Percentiles rank a stretch among this genome's conserved stretches.
Conservation (phyloP, 2,113 vertebrate genomes). For the Gymnogyps californianus region DNA sequence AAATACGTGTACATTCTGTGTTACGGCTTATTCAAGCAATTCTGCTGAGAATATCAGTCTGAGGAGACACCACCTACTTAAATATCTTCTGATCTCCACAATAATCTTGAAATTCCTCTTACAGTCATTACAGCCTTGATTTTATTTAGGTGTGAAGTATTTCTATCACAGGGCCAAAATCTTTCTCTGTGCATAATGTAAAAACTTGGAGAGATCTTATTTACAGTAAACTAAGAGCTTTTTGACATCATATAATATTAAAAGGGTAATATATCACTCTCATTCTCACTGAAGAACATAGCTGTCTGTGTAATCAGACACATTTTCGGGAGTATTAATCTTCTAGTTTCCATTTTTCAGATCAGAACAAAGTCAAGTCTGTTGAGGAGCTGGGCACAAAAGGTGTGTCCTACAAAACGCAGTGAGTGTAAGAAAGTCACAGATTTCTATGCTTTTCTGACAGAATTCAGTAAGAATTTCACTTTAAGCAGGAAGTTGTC, state of each 20-base stretch:
- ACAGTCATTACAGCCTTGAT: neutral
- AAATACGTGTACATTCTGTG: neutral
- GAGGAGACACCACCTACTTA: neutral
- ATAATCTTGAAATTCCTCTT: neutral
- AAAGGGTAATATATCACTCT: neutral
- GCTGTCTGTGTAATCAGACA: neutral
- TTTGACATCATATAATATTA: neutral
- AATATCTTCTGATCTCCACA: neutral
- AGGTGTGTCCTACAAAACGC: neutral
- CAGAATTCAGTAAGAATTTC: neutral
- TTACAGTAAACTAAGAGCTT: neutral
- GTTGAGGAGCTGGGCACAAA: neutral
- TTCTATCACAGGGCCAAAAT: neutral
- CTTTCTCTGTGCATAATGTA: neutral
- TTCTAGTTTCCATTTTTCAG: neutral
- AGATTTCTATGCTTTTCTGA: neutral
- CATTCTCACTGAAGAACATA: neutral
- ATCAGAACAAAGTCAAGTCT: neutral
- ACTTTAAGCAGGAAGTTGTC: neutral
- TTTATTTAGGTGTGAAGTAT: neutral
- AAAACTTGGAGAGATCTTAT: neutral
- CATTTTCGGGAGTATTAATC: neutral
- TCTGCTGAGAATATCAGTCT: neutral
- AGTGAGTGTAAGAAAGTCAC: neutral
- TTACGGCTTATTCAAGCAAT: neutral